Base-by-base conservation (phyloP, 2,888 invertebrate genomes). In the Conus canariensis region DNA sequence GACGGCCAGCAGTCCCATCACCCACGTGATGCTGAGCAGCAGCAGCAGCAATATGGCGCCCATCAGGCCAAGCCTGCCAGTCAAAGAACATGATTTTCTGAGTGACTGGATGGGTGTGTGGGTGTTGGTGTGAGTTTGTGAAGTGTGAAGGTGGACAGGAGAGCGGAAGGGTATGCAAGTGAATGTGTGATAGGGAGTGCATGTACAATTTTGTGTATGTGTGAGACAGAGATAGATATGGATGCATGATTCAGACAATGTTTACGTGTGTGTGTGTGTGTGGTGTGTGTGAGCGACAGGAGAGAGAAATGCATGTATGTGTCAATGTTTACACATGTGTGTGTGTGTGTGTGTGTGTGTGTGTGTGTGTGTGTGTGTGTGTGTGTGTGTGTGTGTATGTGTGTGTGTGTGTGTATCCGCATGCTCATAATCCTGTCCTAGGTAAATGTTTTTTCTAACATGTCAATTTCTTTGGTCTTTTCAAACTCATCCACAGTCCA, bases 11-110 rank as follows among this genome's bases (percentile, higher is more conserved):
- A 98, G 97, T 91, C 98, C 98, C 95, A 98, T 97, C 93, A 99
- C 98, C 98, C 99, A 99, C 91, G 98, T 97, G 22, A 98, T 97
- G 64, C 98, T 98, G 93, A 98, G 97, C 77, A 99, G 96, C 85
- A 98, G 98, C 67, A 98, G 98, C 67, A 98, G 98, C 6, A 98
- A 97, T 8, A 99, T 98, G 88, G 98, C 98, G 77, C 98, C 97
- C 97, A 98, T 98, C 30, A 99, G 97, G 4, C 99, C 96, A 88
- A 98, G 98, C 94, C 98, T 98, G 94, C 70, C 7, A 70, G 16
- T 70, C 19, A 70, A 0, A 22, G 0, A 22, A 8, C 12, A 70
- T 14, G 70, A 22, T 7, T 22, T 16, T 22, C 8, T 4, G 60
- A 64, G 60, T 14, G 60, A 64, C 12, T 64, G 60, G 16, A 16